Evolutionary conservation across 2,113 vertebrate species (phyloP).

Genomic region (Cnemophilus loriae): DNA sequence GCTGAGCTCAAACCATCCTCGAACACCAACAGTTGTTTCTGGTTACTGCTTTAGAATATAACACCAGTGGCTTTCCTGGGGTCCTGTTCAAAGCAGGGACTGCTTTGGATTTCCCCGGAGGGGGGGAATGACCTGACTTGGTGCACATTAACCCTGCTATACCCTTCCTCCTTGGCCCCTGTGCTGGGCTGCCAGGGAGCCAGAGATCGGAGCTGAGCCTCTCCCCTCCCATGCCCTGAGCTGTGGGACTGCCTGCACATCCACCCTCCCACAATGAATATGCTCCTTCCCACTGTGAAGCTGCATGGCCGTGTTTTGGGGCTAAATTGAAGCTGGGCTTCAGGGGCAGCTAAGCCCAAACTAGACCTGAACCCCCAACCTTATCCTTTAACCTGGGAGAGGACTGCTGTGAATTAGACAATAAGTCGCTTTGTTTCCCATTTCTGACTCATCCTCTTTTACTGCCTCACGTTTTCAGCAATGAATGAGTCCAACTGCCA

Average conservation of each 20-base stretch:
- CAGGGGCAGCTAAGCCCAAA: background rate
- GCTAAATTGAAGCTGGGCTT: background rate
- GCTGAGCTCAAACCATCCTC: background rate
- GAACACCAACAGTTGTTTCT: background rate
- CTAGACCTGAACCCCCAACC: background rate
- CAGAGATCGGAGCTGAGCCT: background rate
- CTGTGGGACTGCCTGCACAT: background rate
- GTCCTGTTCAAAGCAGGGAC: background rate
- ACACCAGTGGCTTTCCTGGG: background rate
- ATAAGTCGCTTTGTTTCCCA: background rate
- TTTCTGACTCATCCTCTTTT: background rate
- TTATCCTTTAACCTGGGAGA: background rate
- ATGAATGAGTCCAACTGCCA: conserved; percentile 7
- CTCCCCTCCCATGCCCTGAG: background rate
- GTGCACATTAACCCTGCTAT: background rate
- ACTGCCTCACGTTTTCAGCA: background rate
- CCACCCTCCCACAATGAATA: background rate
- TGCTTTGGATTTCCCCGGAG: background rate
- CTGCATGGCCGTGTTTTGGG: background rate
- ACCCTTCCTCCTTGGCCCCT: background rate
- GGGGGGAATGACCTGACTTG: background rate
- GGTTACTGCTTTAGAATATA: background rate
- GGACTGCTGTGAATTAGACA: background rate
- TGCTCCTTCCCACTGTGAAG: background rate
- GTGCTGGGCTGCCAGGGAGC: background rate